Base-by-base conservation (phyloP, 2,797 vertebrate species). In the Ctenosaura bakeri region DNA sequence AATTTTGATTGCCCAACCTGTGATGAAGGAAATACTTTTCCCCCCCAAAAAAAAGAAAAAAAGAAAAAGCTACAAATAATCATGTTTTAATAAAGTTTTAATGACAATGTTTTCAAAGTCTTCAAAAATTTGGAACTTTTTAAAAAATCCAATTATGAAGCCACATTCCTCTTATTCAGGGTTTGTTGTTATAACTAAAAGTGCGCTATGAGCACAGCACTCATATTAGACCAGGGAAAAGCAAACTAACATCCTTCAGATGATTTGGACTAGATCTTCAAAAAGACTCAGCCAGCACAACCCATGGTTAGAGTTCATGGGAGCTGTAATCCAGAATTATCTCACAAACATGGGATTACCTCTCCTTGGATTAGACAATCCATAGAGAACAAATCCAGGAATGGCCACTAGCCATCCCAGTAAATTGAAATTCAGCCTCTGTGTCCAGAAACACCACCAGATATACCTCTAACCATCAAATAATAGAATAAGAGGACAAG, bases 1-100 rank as follows among this genome's bases (percentile, higher is more conserved):
- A 96, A 93, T 96, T 95, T 94, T 95, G 90, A 95, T 96, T 95
- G 84, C 95, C 95, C 93, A 89, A 96, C 90, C 90, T 95, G 93
- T 95, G 94, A 94, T 77, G 95, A 93, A 94, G 85, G 93, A 95
- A 94, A 69, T 69, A 26, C 29, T 5, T 88, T 91, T 42, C 29
- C 92, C 85, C 4, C 42, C 4, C 2, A 46, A 46, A 46, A 42
- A 42, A 46, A 46, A 46, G 42, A 46, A 46, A 46, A 46, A 4
- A 4, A 46, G 66, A 32, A 13, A 69, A 69, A 32, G 10, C 29
- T 32, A 13, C 66, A 69, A 69, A 69, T 92, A 92, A 26, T 69
- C 92, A 90, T 46, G 94, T 83, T n/a, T 24, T 88, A 94, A 89
- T 18, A 92, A 79, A 69, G 95, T 20, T 79, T 78, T 85, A 24